These are phyloP conservation scores for Illadopsis cleaveri DNA, from an alignment of 2,113 vertebrate genomes.

Conservation along the genomic window DNA sequence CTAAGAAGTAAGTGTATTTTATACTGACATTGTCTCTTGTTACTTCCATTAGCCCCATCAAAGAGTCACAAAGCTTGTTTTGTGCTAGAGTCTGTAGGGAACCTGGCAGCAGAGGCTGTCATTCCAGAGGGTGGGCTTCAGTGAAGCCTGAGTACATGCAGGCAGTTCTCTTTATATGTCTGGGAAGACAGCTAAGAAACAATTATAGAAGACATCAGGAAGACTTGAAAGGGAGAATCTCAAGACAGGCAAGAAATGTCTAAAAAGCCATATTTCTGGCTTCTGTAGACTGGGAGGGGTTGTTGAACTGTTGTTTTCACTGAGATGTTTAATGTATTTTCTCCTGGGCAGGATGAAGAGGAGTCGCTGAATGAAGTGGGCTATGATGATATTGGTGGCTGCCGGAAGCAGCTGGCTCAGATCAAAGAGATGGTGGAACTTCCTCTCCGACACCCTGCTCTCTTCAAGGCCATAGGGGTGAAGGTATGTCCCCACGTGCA, in stretches of 20 bases:
- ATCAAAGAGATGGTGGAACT: slow-evolving; percentile 99
- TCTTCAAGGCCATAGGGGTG: slow-evolving; percentile 98
- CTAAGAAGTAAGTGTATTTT: not conserved
- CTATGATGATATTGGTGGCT: slow-evolving; percentile 98
- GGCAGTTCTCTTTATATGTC: not conserved
- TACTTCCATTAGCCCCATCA: not conserved
- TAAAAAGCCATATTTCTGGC: not conserved
- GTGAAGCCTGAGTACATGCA: not conserved
- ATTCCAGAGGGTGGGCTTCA: not conserved
- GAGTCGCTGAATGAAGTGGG: slow-evolving; percentile 97
- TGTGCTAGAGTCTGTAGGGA: not conserved
- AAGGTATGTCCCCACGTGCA: slow-evolving; percentile 76
- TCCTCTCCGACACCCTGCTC: slow-evolving; percentile 92
- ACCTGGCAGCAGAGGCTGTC: not conserved
- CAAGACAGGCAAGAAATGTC: not conserved
- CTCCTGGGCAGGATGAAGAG: slow-evolving; percentile 87
- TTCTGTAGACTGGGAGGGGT: not conserved
- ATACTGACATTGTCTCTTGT: not conserved
- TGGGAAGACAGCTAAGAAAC: not conserved
- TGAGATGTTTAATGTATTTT: not conserved
- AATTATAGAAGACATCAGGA: not conserved
- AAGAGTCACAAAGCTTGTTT: not conserved
- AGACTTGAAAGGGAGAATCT: not conserved
- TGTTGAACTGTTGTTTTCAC: not conserved
- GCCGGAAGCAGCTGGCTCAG: slow-evolving; percentile 95